Evolutionary conservation across 2,113 vertebrate genomes (phyloP).

Genomic region (Murina feae): DNA sequence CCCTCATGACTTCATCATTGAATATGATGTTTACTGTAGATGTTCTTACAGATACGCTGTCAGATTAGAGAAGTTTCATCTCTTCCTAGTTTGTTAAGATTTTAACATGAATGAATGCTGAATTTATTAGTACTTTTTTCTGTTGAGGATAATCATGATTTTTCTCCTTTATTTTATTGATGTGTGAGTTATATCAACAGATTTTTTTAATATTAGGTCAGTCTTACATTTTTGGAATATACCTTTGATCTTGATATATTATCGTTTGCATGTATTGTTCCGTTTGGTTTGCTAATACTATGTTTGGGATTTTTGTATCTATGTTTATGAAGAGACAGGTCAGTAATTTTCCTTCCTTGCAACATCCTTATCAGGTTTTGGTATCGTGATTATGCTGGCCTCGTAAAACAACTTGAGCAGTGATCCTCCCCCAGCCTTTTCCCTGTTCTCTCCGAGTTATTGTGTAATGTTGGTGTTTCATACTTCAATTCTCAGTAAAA

Average conservation of each 20-base stretch:
- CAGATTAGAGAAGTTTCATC: not conserved
- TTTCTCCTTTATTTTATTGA: constrained; percentile 24
- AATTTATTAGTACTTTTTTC: not conserved
- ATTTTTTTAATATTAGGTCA: constrained; percentile 15
- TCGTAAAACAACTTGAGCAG: not conserved
- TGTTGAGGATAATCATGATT: not conserved
- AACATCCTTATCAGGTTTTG: not conserved
- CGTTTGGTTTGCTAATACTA: not conserved
- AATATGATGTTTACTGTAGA: not conserved
- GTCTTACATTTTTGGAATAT: not conserved
- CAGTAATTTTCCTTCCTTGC: not conserved
- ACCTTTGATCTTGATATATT: not conserved
- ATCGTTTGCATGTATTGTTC: not conserved
- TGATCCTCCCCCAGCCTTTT: not conserved
- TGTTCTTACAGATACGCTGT: not conserved
- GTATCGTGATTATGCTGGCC: not conserved
- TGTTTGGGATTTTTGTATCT: not conserved
- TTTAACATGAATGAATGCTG: not conserved
- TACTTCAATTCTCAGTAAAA: not conserved
- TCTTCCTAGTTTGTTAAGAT: not conserved
- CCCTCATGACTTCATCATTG: not conserved
- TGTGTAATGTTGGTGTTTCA: not conserved
- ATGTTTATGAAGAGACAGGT: not conserved
- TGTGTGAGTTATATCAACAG: not conserved
- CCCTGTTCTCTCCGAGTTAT: not conserved